Conservation (phyloP, 2,797 vertebrate genomes). For the Nannoperca australis region DNA sequence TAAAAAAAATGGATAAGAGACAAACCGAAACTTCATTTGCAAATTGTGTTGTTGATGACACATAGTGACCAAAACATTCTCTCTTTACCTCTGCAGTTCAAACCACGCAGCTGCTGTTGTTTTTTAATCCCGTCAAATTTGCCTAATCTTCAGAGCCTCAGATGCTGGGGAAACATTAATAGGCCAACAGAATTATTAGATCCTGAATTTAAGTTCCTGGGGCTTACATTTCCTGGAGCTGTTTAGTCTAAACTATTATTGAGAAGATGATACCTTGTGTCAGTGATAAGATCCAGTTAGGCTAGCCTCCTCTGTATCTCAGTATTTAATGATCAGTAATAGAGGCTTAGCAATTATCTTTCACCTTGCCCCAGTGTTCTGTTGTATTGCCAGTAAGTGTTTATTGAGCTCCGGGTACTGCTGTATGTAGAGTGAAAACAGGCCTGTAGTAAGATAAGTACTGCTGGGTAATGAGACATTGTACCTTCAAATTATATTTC, state of each 20-base stretch:
- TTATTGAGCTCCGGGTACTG: constrained; percentile 19
- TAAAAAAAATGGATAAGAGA: neutral
- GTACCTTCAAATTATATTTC: constrained; percentile 39
- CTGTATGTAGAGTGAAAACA: constrained; percentile 27
- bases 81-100: too few relatives aligned
- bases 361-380: constrained; percentile 6
- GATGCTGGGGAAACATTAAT: neutral
- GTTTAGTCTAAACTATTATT: neutral
- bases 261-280: neutral
- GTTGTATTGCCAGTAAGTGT: constrained; percentile 15
- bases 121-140: constrained; percentile 11
- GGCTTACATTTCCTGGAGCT: constrained; percentile 5
- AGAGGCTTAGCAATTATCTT: constrained; percentile 8
- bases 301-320: constrained; percentile 5
- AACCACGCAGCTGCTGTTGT: neutral
- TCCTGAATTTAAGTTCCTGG: constrained; percentile 4
- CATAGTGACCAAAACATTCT: neutral
- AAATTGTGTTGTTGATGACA: neutral
- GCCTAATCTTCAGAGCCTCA: neutral
- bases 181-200: neutral
- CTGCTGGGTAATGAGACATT: constrained; percentile 38
- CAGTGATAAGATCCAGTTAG: neutral
- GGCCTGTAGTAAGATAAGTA: neutral
- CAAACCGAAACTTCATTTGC: neutral
- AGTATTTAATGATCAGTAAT: constrained; percentile 36